Evolutionary conservation across 53 echinoderm and acorn worm genomes (phyloP), one percentile per base, ranked within the genome.

Genomic region (Stichopus horrens): DNA sequence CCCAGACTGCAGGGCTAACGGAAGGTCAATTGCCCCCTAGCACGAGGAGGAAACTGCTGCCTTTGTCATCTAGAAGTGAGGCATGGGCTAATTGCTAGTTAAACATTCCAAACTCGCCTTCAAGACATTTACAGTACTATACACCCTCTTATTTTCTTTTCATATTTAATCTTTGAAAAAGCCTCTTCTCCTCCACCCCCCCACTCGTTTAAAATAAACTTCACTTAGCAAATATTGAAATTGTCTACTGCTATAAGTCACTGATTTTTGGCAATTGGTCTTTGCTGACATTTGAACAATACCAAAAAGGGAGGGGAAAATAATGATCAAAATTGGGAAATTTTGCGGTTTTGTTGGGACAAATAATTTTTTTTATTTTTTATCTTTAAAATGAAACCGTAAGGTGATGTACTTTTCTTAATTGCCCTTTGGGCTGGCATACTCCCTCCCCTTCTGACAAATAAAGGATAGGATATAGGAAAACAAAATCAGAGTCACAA

Each of bases 81-180:
- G 79, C 79, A 79, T 55, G 21, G 14, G 16, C 54, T 79, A 79
- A 79, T 79, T 79, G 79, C 55, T 79, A 79, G 79, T 79, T 56
- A 79, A 79, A 79, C 79, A 79, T 79, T 53, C 56, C 56, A 79
- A 54, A 79, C 54, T 16, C n/a, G 55, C 79, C 79, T 79, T n/a
- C 79, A 16, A 79, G 79, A 79, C 79, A 79, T 79, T 54, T 79
- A 63, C 8, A 71, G 71, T 71, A 20, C 10, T 54, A 56, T 54
- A 79, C 16, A 52, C 79, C 79, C 54, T 56, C 79, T 14, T 23
- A 54, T 79, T 79, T 79, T 79, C 79, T 79, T 79, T 79, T 55
- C 79, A 55, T 18, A 71, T 56, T 79, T 54, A 53, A 23, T 21
- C 76, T 76, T 76, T 79, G 11, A 53, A 23, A 53, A 18, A 13